Conservation (phyloP, 2,113 vertebrate species). For the Asarcornis scutulata region DNA sequence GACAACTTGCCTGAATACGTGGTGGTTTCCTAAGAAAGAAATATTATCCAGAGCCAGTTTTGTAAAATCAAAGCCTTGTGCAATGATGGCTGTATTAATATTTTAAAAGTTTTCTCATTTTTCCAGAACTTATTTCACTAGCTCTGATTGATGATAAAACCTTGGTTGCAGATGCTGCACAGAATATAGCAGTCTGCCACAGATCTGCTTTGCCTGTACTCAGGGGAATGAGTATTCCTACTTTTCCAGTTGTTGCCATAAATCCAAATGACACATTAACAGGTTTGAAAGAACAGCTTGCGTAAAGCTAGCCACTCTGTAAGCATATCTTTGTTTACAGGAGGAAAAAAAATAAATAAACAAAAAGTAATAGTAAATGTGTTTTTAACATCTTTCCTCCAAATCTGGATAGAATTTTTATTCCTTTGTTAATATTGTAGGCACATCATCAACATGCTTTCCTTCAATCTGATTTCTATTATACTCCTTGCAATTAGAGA, state of each 20-base stretch:
- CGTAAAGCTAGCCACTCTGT: neutral
- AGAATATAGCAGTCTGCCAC: neutral
- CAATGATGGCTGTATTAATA: slow-evolving; percentile 34
- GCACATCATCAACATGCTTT: accelerated
- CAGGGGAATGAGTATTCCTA: neutral
- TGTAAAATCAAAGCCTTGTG: slow-evolving; percentile 19
- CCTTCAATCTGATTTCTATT: neutral
- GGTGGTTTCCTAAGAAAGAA: neutral
- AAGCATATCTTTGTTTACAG: neutral
- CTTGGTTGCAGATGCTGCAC: neutral
- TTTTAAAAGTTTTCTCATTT: slow-evolving; percentile 50
- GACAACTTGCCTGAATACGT: neutral
- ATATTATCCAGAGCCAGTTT: neutral
- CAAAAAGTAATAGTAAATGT: neutral
- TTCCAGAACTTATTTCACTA: neutral
- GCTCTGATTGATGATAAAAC: neutral
- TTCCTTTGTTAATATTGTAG: neutral
- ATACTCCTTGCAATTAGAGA: neutral
- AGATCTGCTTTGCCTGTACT: neutral
- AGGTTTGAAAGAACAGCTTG: neutral
- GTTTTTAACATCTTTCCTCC: neutral
- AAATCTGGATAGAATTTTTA: neutral
- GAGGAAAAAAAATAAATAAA: neutral
- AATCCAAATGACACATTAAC: neutral
- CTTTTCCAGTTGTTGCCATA: neutral